Evolutionary conservation across 2,888 invertebrate genomes (phyloP), one percentile per base, ranked within the genome.

Genomic region (Hylaea fasciaria): DNA sequence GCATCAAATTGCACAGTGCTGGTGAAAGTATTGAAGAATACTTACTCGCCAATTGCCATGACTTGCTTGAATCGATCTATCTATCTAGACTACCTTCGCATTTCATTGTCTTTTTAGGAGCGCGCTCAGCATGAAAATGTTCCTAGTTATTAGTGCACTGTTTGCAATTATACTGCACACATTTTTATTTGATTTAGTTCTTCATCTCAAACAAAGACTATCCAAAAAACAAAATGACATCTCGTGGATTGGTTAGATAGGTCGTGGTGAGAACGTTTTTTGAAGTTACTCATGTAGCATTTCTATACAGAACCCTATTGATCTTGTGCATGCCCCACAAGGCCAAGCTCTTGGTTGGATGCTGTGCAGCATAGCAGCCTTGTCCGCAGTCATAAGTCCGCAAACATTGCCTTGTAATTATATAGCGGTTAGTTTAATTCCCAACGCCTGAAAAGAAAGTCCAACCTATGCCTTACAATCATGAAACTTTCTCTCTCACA

Each of bases 1-100:
- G 77, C 76, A 74, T 76, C 71, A 76, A 80, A 80, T 81, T 78
- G 78, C 78, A 77, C 65, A 50, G 69, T 69, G 43, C 37, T 56
- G 75, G 86, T 80, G 85, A 86, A 85, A 87, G 86, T 80, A 66
- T 68, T 54, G 61, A 67, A 58, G 59, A 62, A 59, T 64, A 45
- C 40, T 57, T 64, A 45, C 40, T 57, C 63, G 17, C 64, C 62
- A 22, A 35, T 57, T 62, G 17, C 64, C 62, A 70, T 74, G 69
- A 68, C 68, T 70, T 60, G 69, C 57, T 49, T 57, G 52, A 63
- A 66, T 66, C 54, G 13, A 53, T 64, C 54, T 56, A 67, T 61
- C 64, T 62, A 63, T 65, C 59, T 14, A 50, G 65, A 46, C 46
- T 58, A 14, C 61, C 63, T 43, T 65, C 66, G 62, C 62, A 57